phyloP scores from a whole-genome alignment of 2,888 invertebrate genomes.

The Orchesella flavescens region DNA sequence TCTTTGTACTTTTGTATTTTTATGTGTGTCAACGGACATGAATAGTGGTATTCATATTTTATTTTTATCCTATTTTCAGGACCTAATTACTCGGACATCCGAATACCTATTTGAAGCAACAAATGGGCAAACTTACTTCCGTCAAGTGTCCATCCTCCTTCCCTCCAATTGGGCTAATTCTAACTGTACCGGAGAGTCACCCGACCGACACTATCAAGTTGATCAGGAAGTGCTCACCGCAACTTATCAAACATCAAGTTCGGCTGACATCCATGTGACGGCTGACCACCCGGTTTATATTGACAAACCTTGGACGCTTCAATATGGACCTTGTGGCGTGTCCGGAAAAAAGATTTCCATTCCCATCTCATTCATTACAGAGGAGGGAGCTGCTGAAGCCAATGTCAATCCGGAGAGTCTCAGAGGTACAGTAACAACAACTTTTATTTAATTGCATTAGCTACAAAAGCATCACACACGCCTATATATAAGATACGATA shows the following conservation, averaged over 20 bases:
- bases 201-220: constrained; percentile 23
- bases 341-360: constrained; percentile 71
- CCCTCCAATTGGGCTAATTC: constrained; percentile 71
- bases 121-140: constrained; percentile 70
- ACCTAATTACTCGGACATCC: constrained; percentile 70
- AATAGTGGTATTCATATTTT: not conserved
- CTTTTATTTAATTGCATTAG: not conserved
- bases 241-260: constrained; percentile 68
- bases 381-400: constrained; percentile 42
- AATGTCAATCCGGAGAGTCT: constrained; percentile 40
- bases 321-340: constrained; percentile 72
- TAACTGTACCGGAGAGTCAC: constrained; percentile 68
- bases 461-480: not conserved
- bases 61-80: constrained; percentile 64
- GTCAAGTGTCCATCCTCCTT: constrained; percentile 70
- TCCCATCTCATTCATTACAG: constrained; percentile 68
- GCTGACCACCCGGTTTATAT: constrained; percentile 71
- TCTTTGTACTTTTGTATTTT: not conserved
- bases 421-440: constrained; percentile 19
- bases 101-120: constrained; percentile 70
- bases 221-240: constrained; percentile 69
- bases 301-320: constrained; percentile 71
- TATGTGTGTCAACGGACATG: not conserved
- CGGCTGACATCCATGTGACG: constrained; percentile 70
- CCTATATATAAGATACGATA: not conserved